A percentile compares a stretch with the other conserved stretches of the same genome.
phyloP scores from a whole-genome alignment of 2,797 vertebrate species.

The Pristis pectinata region DNA sequence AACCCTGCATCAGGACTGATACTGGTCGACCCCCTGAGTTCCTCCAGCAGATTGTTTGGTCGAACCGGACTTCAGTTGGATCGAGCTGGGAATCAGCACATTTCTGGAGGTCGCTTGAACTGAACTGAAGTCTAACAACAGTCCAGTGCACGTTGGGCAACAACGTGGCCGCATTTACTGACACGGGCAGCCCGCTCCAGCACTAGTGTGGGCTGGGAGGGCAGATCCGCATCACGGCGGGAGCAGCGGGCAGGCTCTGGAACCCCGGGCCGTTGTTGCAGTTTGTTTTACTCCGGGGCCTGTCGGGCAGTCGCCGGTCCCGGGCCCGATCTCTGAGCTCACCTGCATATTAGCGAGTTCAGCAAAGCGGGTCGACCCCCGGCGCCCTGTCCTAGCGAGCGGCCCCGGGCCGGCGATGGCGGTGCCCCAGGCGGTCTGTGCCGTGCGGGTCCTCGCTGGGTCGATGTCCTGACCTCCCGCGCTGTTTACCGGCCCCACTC shows the following conservation, averaged over 20 bases:
- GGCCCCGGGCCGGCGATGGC: neutral
- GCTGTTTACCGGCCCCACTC: too few species aligned
- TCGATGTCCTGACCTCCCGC: neutral
- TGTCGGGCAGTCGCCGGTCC: too few species aligned
- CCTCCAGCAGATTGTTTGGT: too few species aligned
- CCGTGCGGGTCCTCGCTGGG: neutral
- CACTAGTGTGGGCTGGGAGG: neutral
- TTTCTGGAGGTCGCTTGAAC: neutral
- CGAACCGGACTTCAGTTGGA: too few species aligned
- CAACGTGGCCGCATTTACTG: neutral
- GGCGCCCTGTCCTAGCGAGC: neutral
- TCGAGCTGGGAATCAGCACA: neutral
- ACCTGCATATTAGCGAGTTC: conserved; percentile 15
- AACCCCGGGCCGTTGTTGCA: neutral
- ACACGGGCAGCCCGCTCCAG: neutral
- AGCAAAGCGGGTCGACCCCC: neutral
- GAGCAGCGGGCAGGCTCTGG: neutral
- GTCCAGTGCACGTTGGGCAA: neutral
- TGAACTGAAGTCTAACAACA: neutral
- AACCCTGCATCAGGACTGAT: too few species aligned
- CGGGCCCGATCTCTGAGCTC: neutral
- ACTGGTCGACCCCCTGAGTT: too few species aligned
- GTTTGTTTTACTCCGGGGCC: neutral
- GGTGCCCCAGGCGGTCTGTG: neutral
- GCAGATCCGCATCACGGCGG: neutral